Conservation (phyloP, 1,140 invertebrate genomes). For the Lepidurus arcticus region DNA sequence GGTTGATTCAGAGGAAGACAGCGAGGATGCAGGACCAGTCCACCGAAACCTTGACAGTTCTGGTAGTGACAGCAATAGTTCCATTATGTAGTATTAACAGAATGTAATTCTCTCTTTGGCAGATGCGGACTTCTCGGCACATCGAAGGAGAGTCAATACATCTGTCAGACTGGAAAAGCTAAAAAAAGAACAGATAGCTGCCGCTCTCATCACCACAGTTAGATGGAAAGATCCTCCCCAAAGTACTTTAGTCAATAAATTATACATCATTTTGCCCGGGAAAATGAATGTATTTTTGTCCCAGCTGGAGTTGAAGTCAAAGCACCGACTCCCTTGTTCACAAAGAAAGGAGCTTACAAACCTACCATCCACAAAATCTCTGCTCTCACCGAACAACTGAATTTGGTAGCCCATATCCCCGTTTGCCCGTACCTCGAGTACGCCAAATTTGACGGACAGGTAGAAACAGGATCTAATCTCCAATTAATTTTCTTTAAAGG, state of each 20-base stretch:
- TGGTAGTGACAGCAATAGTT: background rate
- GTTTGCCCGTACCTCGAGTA: slow-evolving; percentile 82
- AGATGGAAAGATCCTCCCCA: slow-evolving; percentile 41
- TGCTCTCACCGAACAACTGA: slow-evolving; percentile 62
- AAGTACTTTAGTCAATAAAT: background rate
- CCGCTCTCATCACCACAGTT: slow-evolving; percentile 50
- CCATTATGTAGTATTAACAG: background rate
- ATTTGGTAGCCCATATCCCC: slow-evolving; percentile 64
- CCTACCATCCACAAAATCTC: slow-evolving; percentile 47
- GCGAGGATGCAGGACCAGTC: slow-evolving; percentile 46
- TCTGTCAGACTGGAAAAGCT: slow-evolving; percentile 82
- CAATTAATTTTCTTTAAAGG: background rate
- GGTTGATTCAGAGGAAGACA: slow-evolving; percentile 69
- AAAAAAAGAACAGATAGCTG: slow-evolving; percentile 69
- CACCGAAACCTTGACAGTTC: slow-evolving; percentile 7
- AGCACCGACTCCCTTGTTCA: slow-evolving; percentile 43
- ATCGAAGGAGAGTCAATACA: slow-evolving; percentile 77
- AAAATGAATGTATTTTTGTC: slow-evolving; percentile 35
- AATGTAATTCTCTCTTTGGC: background rate
- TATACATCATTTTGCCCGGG: too few species aligned
- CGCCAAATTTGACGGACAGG: slow-evolving; percentile 81
- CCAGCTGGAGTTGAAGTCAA: slow-evolving; percentile 59
- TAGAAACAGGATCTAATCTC: slow-evolving; percentile 16
- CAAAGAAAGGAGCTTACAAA: slow-evolving; percentile 43
- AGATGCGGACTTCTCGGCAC: slow-evolving; percentile 65